Evolutionary conservation across 2,797 vertebrate genomes (phyloP), one percentile per base, ranked within the genome.

Genomic region (Neoniphon sammara): DNA sequence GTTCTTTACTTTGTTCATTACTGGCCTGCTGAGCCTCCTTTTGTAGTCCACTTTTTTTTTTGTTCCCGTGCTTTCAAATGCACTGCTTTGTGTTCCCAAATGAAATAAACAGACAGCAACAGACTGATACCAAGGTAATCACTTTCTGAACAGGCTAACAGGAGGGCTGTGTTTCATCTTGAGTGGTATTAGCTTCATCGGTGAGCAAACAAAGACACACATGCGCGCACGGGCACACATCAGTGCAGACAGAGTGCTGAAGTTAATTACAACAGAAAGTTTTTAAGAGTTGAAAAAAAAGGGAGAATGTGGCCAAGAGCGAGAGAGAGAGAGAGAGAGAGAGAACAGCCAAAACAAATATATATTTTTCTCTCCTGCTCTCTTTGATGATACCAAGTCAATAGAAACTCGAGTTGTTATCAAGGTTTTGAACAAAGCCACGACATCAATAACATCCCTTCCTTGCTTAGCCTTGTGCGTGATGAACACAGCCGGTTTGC

Each of bases 361-460:
- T 39, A n/a, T 12, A 60, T 52, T 73, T 59, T 50, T 42, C 50
- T 30, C 39, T 34, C 58, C 70, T 75, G 54, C 62, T 64, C 30
- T 44, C 12, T 66, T 54, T 42, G 31, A 70, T 76, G 66, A 69
- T 70, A 66, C 57, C 67, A 50, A 10, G 27, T 78, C 56, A 66
- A 25, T 66, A 58, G 61, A 68, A 57, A 54, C 66, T 60, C 3
- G 30, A 52, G 56, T 52, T 75, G 65, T 67, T 73, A 42, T 55
- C 4, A 1, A 42, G 58, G 61, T 57, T 50, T 61, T 42, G 61
- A 73, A 42, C 75, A 58, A 49, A 73, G 66, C 72, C 36, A 55
- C 42, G 9, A n/a, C 59, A 83, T 85, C 72, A 75, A 81, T 70
- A 77, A 21, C 52, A 30, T 36, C 42, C 50, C 6, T 18, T 68